Conservation (phyloP, 2,797 vertebrate species). For the Chloroceryle inda region DNA sequence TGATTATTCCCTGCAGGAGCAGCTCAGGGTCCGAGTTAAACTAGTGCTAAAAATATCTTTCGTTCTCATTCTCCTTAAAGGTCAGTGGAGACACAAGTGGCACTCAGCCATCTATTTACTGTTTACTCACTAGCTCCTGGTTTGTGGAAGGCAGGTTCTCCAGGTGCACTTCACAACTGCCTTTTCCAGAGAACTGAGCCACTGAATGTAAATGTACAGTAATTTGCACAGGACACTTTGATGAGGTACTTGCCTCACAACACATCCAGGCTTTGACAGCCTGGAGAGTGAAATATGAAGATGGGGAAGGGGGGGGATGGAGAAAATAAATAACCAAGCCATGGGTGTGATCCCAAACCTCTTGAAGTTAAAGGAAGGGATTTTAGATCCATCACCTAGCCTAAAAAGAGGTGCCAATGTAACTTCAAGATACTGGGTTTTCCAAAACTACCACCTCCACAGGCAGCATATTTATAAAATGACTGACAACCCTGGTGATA, state of each 20-base stretch:
- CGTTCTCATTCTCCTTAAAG: background rate
- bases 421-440: background rate
- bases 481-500: background rate
- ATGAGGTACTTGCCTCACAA: background rate
- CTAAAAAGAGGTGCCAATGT: background rate
- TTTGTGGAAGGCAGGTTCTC: background rate
- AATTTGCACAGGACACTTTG: background rate
- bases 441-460: background rate
- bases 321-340: background rate
- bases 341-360: background rate
- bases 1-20: background rate
- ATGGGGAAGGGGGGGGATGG: background rate
- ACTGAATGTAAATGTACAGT: background rate
- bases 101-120: background rate
- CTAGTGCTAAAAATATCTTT: background rate
- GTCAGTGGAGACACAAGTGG: background rate
- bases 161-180: background rate
- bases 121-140: background rate
- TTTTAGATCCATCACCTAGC: background rate
- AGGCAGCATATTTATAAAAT: background rate
- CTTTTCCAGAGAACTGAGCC: background rate
- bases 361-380: background rate
- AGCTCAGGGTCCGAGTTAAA: background rate
- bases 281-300: background rate
- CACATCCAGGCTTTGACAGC: background rate